phyloP scores from a whole-genome alignment of 1,140 invertebrate species.

The Drosophila triauraria region DNA sequence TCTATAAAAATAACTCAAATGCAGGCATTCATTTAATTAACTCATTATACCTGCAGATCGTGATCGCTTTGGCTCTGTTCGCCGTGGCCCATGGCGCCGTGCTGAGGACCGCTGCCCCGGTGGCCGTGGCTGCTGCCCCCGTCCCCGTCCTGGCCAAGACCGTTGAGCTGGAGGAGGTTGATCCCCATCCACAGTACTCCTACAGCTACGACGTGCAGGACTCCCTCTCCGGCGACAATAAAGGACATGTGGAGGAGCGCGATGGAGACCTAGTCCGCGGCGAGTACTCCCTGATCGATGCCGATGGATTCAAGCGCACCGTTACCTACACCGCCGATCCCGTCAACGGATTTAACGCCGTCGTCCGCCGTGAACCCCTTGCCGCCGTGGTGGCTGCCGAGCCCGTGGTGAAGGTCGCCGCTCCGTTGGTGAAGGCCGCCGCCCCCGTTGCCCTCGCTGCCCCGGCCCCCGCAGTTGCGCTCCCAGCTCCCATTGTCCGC shows the following conservation, averaged over 20 bases:
- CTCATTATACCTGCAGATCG: slow-evolving; percentile 37
- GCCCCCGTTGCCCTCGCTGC: slow-evolving; percentile 71
- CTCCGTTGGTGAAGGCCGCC: slow-evolving; percentile 50
- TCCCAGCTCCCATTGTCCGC: slow-evolving; percentile 66
- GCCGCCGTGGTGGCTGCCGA: slow-evolving; percentile 59
- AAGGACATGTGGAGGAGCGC: slow-evolving; percentile 86
- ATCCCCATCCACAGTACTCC: slow-evolving; percentile 86
- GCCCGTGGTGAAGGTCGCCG: slow-evolving; percentile 63
- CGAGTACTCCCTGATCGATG: slow-evolving; percentile 76
- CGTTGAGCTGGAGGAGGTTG: slow-evolving; percentile 71
- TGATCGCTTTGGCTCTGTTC: slow-evolving; percentile 61
- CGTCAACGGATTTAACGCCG: slow-evolving; percentile 82
- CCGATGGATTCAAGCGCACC: slow-evolving; percentile 77
- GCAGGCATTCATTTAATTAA: neutral
- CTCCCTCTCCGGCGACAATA: slow-evolving; percentile 86
- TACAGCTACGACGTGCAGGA: slow-evolving; percentile 86
- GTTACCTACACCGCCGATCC: slow-evolving; percentile 84
- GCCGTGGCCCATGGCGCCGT: slow-evolving; percentile 65
- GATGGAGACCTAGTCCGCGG: slow-evolving; percentile 86
- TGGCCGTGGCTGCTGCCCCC: slow-evolving; percentile 59
- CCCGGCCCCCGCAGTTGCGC: slow-evolving; percentile 37
- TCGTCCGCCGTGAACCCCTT: slow-evolving; percentile 83
- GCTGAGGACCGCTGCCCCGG: slow-evolving; percentile 57
- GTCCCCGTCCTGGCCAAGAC: slow-evolving; percentile 68
- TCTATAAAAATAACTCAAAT: neutral